These are phyloP conservation scores for Blastobasis adustella DNA, from an alignment of 2,888 invertebrate genomes.

Conservation along the genomic window DNA sequence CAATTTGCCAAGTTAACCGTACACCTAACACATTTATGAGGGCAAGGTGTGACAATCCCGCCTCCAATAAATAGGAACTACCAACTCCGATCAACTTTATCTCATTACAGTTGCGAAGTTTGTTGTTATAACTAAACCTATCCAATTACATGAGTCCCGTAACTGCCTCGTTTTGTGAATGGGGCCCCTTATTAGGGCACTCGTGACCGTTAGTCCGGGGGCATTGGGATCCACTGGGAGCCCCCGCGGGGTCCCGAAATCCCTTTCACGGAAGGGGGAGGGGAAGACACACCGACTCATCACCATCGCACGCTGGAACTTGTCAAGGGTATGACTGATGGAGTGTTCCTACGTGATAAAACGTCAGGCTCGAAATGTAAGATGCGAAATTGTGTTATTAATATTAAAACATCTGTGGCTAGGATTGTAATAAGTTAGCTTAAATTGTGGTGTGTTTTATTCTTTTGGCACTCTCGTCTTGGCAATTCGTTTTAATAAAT, in stretches of 20 bases:
- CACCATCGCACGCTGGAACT: slow-evolving; percentile 1
- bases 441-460: not conserved
- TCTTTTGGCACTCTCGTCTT: too few species aligned
- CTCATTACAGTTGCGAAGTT: slow-evolving; percentile 6
- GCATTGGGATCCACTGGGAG: too few species aligned
- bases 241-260: too few species aligned
- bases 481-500: too few species aligned
- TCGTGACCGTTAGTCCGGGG: not conserved
- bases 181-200: slow-evolving; percentile 13
- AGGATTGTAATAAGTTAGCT: slow-evolving; percentile 15
- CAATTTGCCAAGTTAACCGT: too few species aligned
- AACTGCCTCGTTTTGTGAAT: slow-evolving; percentile 7
- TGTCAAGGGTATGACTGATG: slow-evolving; percentile 37
- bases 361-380: slow-evolving; percentile 1
- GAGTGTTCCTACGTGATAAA: slow-evolving; percentile 33
- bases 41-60: not conserved
- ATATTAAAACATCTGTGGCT: slow-evolving; percentile 41
- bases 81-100: slow-evolving; percentile 4
- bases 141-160: slow-evolving; percentile 16
- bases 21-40: too few species aligned
- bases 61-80: not conserved
- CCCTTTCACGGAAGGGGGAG: not conserved
- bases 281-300: not conserved
- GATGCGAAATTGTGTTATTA: slow-evolving; percentile 31
- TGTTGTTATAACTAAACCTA: slow-evolving; percentile 12